Base-by-base conservation (phyloP, 2,888 invertebrate species). In the Noctua comes region DNA sequence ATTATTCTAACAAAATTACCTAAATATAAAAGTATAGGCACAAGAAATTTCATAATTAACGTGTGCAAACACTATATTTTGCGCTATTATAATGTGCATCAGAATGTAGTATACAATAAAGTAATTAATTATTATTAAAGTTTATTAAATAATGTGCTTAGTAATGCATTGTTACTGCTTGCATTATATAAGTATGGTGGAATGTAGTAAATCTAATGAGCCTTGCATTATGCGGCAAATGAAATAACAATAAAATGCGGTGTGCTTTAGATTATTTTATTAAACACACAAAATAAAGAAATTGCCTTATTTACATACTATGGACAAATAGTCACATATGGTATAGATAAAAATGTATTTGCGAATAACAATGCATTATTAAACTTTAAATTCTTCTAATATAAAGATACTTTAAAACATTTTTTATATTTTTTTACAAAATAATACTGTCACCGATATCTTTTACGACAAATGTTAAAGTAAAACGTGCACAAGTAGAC, bases 11-110 rank as follows among this genome's bases (percentile, higher is more conserved):
- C 87, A 93, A 94, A 91, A 93, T 93, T 93, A 93, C 91, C 93
- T 95, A 94, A 90, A 94, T 95, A 94, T 93, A 94, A 95, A 95
- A 93, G 92, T 95, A 95, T 95, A 96, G 96, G 96, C 96, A 96
- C 96, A 92, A 95, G 95, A 95, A 96, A 95, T 94, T 93, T 93
- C 93, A 94, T 94, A 94, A 94, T 94, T 89, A 93, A 93, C 82
- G 88, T 91, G 95, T 96, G 96, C 95, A 94, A 82, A 86, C 85
- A 90, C 92, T 94, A 93, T 91, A 88, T 86, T 85, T 86, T 87
- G 88, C 88, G 88, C 86, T 88, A 89, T 86, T 78, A 77, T 84
- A 64, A 89, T 86, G 90, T 90, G 91, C 91, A 88, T 89, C 84
- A 82, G 88, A 89, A 87, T 86, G 68, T 85, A 84, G 73, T 85